phyloP scores from a whole-genome alignment of 2,888 invertebrate genomes.

The Zaprionus obscuricornis region DNA sequence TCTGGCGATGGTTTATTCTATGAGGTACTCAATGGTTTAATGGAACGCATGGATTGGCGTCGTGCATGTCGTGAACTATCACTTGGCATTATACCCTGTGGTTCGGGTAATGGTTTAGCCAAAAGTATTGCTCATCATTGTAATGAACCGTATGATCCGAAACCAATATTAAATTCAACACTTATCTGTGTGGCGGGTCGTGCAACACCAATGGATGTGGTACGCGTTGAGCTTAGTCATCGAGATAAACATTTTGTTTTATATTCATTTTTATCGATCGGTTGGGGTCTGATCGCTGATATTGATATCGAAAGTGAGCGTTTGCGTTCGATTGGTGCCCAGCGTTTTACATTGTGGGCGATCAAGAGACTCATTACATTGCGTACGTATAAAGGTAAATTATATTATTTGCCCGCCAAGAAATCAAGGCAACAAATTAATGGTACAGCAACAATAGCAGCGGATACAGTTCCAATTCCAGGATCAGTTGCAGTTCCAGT shows the following conservation, averaged over 20 bases:
- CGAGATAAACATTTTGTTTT: conserved; percentile 84
- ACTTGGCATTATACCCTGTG: conserved; percentile 96
- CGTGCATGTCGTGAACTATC: conserved; percentile 90
- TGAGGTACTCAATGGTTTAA: conserved; percentile 95
- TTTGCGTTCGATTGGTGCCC: conserved; percentile 93
- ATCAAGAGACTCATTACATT: conserved; percentile 92
- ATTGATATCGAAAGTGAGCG: conserved; percentile 99
- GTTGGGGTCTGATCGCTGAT: conserved; percentile 98
- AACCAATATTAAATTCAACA: conserved; percentile 91
- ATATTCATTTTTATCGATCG: conserved; percentile 96
- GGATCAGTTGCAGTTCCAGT: not conserved
- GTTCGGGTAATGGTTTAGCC: conserved; percentile 98
- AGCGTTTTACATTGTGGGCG: conserved; percentile 95
- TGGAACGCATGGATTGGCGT: conserved; percentile 94
- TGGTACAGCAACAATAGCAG: not conserved
- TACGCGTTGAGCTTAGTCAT: conserved; percentile 90
- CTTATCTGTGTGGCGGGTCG: conserved; percentile 90
- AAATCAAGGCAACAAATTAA: not conserved
- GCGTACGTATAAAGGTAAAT: conserved; percentile 92
- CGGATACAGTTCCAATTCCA: not conserved
- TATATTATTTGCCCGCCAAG: conserved; percentile 90
- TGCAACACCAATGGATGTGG: conserved; percentile 92
- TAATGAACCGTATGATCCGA: conserved; percentile 91
- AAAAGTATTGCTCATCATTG: conserved; percentile 91
- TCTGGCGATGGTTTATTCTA: conserved; percentile 93